phyloP scores from a whole-genome alignment of 2,797 vertebrate species.

The Miichthys miiuy region DNA sequence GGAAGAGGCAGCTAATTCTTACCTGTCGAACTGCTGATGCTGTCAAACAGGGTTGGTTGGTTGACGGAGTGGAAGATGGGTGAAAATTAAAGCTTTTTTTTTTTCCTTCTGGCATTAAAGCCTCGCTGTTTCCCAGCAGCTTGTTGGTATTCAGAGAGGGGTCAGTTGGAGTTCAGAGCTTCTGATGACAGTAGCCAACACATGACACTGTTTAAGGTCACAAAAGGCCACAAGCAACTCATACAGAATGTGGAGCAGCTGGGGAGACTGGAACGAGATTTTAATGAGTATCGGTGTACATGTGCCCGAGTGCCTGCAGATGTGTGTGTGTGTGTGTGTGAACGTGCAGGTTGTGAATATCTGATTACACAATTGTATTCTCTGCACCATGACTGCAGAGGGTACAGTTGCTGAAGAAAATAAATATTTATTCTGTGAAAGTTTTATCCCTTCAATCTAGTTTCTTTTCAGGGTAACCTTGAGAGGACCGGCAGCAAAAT shows the following conservation, averaged over 20 bases:
- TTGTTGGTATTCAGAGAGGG: constrained; percentile 34
- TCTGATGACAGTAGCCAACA: constrained; percentile 36
- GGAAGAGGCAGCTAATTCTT: constrained; percentile 8
- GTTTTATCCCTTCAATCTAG: constrained; percentile 39
- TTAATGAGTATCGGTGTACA: constrained; percentile 45
- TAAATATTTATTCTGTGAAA: constrained; percentile 16
- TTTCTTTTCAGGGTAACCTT: constrained; percentile 38
- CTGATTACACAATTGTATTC: constrained; percentile 37
- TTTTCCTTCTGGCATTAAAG: constrained; percentile 33
- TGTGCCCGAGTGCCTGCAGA: constrained; percentile 16
- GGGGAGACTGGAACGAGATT: constrained; percentile 24
- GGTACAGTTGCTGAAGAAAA: constrained; percentile 37
- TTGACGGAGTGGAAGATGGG: background rate
- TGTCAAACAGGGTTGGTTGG: background rate
- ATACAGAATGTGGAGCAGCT: constrained; percentile 51
- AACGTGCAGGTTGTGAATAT: constrained; percentile 33
- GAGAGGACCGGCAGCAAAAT: background rate
- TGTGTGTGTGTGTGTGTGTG: constrained; percentile 12
- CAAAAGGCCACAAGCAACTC: constrained; percentile 42
- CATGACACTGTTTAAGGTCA: constrained; percentile 56
- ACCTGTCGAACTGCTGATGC: constrained; percentile 25
- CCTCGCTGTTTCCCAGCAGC: constrained; percentile 3
- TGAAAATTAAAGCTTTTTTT: constrained; percentile 1
- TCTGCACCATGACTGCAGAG: constrained; percentile 44
- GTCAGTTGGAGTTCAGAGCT: constrained; percentile 37